Percentiles rank a stretch among this genome's conserved stretches.
Evolutionary conservation across 2,113 vertebrate species (phyloP).

Genomic region (Morone chrysops): DNA sequence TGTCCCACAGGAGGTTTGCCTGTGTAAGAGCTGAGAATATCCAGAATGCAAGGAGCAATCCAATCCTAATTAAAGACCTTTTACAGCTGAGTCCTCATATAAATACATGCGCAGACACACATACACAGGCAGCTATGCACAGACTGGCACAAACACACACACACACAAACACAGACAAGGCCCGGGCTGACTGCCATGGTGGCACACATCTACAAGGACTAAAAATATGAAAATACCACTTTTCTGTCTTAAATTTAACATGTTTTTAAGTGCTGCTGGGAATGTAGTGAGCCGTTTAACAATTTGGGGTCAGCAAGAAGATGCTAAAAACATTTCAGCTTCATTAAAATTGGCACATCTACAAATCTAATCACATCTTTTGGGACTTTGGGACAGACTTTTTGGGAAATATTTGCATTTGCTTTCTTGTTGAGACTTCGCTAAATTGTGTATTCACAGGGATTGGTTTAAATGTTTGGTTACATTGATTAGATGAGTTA

Average conservation of each 20-base stretch:
- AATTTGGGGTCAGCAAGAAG: background rate
- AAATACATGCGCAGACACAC: slow-evolving; percentile 24
- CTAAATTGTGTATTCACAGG: background rate
- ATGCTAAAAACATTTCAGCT: background rate
- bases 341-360: background rate
- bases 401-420: background rate
- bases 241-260: background rate
- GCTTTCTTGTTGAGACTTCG: too few relatives aligned
- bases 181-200: background rate
- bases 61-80: slow-evolving; percentile 74
- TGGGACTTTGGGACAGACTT: too few relatives aligned
- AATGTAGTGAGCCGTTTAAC: background rate
- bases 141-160: slow-evolving; percentile 1
- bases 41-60: slow-evolving; percentile 59
- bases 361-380: background rate
- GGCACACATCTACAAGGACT: background rate
- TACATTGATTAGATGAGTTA: background rate
- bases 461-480: background rate
- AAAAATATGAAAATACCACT: background rate
- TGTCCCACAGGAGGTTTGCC: slow-evolving; percentile 52
- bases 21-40: slow-evolving; percentile 59
- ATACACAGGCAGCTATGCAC: background rate
- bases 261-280: background rate
- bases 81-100: slow-evolving; percentile 71
- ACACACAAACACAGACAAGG: slow-evolving; percentile 6